phyloP scores from a whole-genome alignment of 1,140 invertebrate species.

The Uloborus diversus region DNA sequence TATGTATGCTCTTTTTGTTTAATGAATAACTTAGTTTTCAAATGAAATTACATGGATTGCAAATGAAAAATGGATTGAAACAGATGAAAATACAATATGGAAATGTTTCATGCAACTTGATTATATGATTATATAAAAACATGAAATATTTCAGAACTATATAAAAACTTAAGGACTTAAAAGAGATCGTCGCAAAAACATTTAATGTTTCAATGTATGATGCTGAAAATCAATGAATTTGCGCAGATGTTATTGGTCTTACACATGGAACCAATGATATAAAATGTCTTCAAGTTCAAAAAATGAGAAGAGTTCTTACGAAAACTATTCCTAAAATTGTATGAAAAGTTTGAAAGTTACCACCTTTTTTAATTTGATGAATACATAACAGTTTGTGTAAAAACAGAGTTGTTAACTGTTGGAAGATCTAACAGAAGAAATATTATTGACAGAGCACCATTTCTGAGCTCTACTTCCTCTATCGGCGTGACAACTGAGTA shows the following conservation, averaged over 20 bases:
- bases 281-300: constrained; percentile 30
- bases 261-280: constrained; percentile 44
- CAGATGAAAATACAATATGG: no score
- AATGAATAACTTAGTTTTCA: no score
- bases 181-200: constrained; percentile 26
- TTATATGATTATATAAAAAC: not conserved
- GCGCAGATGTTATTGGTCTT: no score
- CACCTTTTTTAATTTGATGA: constrained; percentile 4
- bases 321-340: constrained; percentile 15
- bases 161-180: constrained; percentile 8
- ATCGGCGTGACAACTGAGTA: constrained; percentile 72
- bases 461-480: constrained; percentile 23
- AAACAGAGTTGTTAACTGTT: constrained; percentile 21
- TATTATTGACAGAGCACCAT: constrained; percentile 22
- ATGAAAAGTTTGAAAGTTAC: constrained; percentile 20
- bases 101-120: not conserved
- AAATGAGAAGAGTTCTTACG: constrained; percentile 2
- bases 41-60: no score
- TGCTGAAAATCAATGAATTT: not conserved
- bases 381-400: no score
- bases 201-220: constrained; percentile 11
- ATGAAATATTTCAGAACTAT: not conserved
- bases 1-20: no score
- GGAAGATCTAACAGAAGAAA: constrained; percentile 38
- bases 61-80: no score